Conservation (phyloP, 2,797 vertebrate genomes). For the Acanthurus tractus region DNA sequence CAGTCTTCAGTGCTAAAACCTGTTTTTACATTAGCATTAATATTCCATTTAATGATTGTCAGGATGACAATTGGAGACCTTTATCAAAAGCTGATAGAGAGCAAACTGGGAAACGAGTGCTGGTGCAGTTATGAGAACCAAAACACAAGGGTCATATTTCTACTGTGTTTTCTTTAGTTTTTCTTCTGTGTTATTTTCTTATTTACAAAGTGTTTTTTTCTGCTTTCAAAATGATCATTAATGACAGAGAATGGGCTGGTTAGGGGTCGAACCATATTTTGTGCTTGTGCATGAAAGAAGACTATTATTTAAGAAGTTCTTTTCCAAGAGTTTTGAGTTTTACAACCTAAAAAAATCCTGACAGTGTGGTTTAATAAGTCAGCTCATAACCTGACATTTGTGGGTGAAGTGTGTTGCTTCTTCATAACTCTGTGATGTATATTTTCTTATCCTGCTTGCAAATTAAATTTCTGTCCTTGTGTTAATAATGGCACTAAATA, state of each 20-base stretch:
- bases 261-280: neutral
- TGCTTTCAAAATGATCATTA: constrained; percentile 6
- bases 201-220: neutral
- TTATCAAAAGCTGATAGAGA: constrained; percentile 5
- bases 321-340: too few relatives aligned
- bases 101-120: neutral
- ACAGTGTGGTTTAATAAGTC: neutral
- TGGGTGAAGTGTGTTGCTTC: neutral
- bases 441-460: neutral
- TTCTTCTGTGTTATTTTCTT: neutral
- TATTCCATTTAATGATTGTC: constrained; percentile 20
- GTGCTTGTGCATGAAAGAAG: neutral
- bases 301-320: too few relatives aligned
- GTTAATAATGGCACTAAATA: constrained; percentile 6
- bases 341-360: too few relatives aligned
- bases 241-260: neutral
- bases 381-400: neutral
- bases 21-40: constrained; percentile 44
- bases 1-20: constrained; percentile 4
- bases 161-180: neutral
- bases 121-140: neutral
- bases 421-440: neutral
- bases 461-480: too few relatives aligned
- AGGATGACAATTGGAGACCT: constrained; percentile 19
- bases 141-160: neutral